Percentiles rank a stretch among this genome's conserved stretches.
phyloP scores from a whole-genome alignment of 2,888 invertebrate species.

The Lithosia quadra region DNA sequence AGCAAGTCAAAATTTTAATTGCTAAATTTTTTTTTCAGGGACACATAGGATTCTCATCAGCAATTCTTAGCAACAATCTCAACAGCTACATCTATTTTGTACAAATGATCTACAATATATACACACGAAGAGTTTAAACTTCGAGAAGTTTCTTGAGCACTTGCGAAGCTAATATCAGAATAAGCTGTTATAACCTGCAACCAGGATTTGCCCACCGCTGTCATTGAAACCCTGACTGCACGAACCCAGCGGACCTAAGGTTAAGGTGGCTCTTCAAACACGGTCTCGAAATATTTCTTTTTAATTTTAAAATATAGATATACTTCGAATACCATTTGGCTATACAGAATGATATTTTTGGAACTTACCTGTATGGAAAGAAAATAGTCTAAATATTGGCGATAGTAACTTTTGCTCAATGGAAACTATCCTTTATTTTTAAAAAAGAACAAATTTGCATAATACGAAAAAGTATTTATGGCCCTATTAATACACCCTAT shows the following conservation, averaged over 20 bases:
- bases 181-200: background rate
- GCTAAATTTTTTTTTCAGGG: constrained; percentile 37
- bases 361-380: too few species aligned
- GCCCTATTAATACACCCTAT: too few species aligned
- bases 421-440: too few species aligned
- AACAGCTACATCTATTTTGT: constrained; percentile 23
- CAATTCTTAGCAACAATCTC: constrained; percentile 29
- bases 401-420: too few species aligned
- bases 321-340: background rate
- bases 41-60: constrained; percentile 41
- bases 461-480: too few species aligned
- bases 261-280: background rate
- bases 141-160: background rate
- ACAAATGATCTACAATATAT: constrained; percentile 8
- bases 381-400: too few species aligned
- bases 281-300: background rate
- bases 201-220: background rate
- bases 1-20: background rate
- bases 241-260: background rate
- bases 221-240: background rate
- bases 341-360: too few species aligned
- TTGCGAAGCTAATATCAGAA: background rate
- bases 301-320: background rate
- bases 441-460: too few species aligned
- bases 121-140: background rate